Evolutionary conservation across 30 jellyfish, hydroid and myxozoan species (phyloP), one percentile per base, ranked within the genome.

Genomic region (Aurelia aurita): DNA sequence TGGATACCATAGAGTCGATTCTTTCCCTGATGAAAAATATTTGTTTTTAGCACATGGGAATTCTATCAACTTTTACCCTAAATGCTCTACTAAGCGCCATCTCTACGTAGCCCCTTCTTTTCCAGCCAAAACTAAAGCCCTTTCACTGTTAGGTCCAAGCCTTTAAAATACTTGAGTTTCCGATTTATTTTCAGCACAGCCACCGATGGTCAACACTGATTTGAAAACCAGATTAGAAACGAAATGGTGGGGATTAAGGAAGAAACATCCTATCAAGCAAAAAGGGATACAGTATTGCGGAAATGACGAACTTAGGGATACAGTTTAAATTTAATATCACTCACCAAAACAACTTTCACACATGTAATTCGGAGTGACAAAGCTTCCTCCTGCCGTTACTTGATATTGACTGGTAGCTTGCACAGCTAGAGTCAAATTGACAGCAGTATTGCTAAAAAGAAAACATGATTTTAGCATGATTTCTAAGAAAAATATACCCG

Each of bases 261-360:
- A 7, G 9, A 58, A 16, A 19, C 6, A 11, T 58, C 69, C 11
- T 58, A 19, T 32, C 9, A 27, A 27, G 10, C 49, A 9, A 46
- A 15, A 19, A 49, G 23, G 39, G 0, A 57, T 18, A 31, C 39
- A 21, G 22, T 22, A 2, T n/a, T n/a, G n/a, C 9, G 0, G 66
- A 35, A 19, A 55, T n/a, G n/a, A n/a, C n/a, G n/a, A n/a, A n/a
- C n/a, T n/a, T n/a, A n/a, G n/a, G n/a, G n/a, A n/a, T n/a, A n/a
- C n/a, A n/a, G n/a, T 39, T 39, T 15, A 6, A 39, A 39, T 39
- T 39, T 19, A 25, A 59, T 9, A 47, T 11, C 18, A 45, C 98
- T 47, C 79, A 94, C 99, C 93, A 61, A 79, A 94, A 58, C 99
- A 94, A 82, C 99, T 94, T 85, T 94, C 99, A 63, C 99, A 94